Base-by-base conservation (phyloP, 2,797 vertebrate species). In the Sebastes cheni region DNA sequence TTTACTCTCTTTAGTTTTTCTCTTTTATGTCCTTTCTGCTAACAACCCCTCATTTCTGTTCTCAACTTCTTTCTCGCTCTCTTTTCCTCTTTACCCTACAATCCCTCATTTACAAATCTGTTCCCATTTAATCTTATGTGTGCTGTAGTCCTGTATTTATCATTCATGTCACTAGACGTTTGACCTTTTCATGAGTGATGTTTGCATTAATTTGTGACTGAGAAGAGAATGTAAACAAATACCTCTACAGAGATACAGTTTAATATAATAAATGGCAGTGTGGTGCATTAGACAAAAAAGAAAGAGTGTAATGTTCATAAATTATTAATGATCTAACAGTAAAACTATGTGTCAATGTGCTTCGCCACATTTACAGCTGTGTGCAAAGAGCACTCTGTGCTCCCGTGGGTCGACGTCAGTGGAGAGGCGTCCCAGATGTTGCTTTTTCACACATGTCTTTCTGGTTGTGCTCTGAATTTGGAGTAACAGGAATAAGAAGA, bases 111-210 rank as follows among this genome's bases (percentile, higher is more conserved):
- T 65, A 8, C 75, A 64, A 85, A 79, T 76, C 30, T 80, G 6
- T 54, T 54, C 56, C 59, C 54, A 62, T 88, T 75, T 72, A 76
- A 83, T 81, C 14, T 67, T 34, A 72, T 42, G 23, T 61, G 46
- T 73, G 42, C 36, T 76, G 36, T 85, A 81, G 82, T 89, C 72
- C 60, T 65, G 55, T 58, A 78, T 80, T 60, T 72, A 42, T 80
- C 61, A 75, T 60, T 58, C 32, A 67, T 65, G 66, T 76, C 25
- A 78, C 14, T 68, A 2, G 1, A 4, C 8, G 39, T 79, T 62
- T 83, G 67, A 82, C 68, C 66, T 86, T 79, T 72, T 62, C 68
- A 32, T 46, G 59, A 59, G 32, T 50, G 42, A 55, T 8, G 14
- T 66, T 70, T 85, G 52, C 39, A 27, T 20, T 34, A 1, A 34